Base-by-base conservation (phyloP, 2,888 invertebrate species). In the Tridacna crocea region DNA sequence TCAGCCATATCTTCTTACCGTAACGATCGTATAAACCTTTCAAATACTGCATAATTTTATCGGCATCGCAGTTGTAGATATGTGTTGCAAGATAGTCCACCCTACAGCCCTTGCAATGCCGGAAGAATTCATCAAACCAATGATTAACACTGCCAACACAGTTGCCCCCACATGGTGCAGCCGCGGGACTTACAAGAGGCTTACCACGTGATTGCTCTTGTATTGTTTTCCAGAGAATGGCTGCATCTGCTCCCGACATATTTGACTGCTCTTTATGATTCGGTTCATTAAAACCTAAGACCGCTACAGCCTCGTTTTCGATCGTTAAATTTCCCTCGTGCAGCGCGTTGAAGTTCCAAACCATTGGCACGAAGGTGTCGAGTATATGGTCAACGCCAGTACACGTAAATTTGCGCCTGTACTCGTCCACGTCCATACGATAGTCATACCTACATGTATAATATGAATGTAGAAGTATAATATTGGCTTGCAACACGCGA, bases 41-140 rank as follows among this genome's bases (percentile, higher is more conserved):
- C 51, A 89, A 61, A 68, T 68, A 87, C 24, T 68, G n/a, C 87
- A 88, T 87, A 0, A 80, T 85, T 51, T 75, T 72, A 24, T 84
- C 74, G 3, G 87, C 73, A 27, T 88, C 65, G 73, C 89, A 89
- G 51, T 63, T 61, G 75, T 87, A 89, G 17, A 72, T 74, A 77
- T 89, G 89, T 0, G 88, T 85, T 46, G 89, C 87, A 11, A 88
- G 46, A 63, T 87, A 83, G 73, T 89, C 88, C 11, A 89, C 82
- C 11, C 81, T 79, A 24, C 88, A 88, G 0, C 84, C 83, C 8
- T 77, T 61, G 65, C 89, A 89, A 46, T 79, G 80, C 15, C 75
- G 79, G 77, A 88, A 88, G 66, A 89, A 88, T 58, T 88, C 79
- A 19, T 83, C 85, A 22, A 83, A 85, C 89, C 89, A 89, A 22